These are phyloP conservation scores for Desoria tigrina DNA, from an alignment of 2,888 invertebrate genomes.

Conservation along the genomic window DNA sequence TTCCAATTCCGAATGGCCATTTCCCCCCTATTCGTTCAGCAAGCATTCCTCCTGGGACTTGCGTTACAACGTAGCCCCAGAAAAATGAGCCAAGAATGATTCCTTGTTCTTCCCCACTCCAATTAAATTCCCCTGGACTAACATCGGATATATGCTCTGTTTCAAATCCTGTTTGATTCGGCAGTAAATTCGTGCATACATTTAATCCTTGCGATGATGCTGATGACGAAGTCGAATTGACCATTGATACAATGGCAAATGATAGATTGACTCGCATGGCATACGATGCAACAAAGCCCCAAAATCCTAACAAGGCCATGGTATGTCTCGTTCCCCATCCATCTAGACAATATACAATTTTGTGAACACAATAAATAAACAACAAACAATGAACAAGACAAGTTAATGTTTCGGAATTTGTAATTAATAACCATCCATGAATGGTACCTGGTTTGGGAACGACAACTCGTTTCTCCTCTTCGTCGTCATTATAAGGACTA, in stretches of 20 bases:
- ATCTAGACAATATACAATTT: conserved; percentile 22
- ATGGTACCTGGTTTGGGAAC: too few relatives aligned
- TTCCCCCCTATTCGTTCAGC: conserved; percentile 84
- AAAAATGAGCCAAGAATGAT: conserved; percentile 65
- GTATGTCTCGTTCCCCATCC: conserved; percentile 54
- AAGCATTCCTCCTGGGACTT: conserved; percentile 76
- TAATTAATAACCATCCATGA: too few relatives aligned
- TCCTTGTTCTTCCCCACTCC: conserved; percentile 60
- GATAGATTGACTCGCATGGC: conserved; percentile 60
- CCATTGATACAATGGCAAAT: conserved; percentile 64
- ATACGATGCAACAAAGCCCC: conserved; percentile 59
- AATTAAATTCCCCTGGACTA: conserved; percentile 64
- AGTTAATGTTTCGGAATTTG: too few relatives aligned
- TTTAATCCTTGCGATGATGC: conserved; percentile 5
- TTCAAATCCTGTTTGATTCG: conserved; percentile 3
- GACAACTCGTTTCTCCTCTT: too few relatives aligned
- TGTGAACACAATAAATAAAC: too few relatives aligned
- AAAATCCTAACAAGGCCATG: conserved; percentile 58
- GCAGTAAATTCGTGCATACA: conserved; percentile 12
- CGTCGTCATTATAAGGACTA: too few relatives aligned
- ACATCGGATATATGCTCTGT: background rate
- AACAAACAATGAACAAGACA: too few relatives aligned
- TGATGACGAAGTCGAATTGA: conserved; percentile 17
- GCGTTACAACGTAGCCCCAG: conserved; percentile 81
- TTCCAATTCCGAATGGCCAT: conserved; percentile 78